Percentiles rank a stretch among this genome's conserved stretches.
These are phyloP conservation scores for Anomalospiza imberbis DNA, from an alignment of 2,797 vertebrate genomes.

Conservation along the genomic window DNA sequence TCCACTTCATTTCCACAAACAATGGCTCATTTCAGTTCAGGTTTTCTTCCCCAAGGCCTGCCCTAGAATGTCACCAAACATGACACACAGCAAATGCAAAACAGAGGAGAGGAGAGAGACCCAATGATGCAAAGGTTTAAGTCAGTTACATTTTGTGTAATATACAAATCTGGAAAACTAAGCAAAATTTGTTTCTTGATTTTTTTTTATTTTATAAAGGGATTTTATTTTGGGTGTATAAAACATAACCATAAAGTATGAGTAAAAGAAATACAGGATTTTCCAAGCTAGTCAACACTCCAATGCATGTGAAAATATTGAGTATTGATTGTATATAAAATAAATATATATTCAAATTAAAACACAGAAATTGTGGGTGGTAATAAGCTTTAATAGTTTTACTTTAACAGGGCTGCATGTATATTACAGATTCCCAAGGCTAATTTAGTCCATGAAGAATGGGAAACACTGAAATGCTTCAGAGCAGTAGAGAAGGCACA, in stretches of 20 bases:
- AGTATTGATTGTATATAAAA: not conserved
- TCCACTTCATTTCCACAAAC: not conserved
- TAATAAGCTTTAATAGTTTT: slow-evolving; percentile 11
- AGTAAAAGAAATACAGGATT: not conserved
- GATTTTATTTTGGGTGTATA: not conserved
- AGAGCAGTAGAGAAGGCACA: not conserved
- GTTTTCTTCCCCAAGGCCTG: not conserved
- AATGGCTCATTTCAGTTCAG: not conserved
- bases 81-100: not conserved
- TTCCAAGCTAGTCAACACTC: not conserved
- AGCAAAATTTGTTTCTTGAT: not conserved
- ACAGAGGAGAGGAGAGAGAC: not conserved
- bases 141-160: not conserved
- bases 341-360: not conserved
- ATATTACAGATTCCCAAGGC: not conserved
- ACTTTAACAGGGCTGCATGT: not conserved
- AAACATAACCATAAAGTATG: not conserved
- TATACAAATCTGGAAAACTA: not conserved
- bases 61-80: not conserved
- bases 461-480: not conserved
- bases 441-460: not conserved
- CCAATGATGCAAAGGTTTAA: not conserved
- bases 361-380: not conserved
- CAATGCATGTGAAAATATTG: not conserved
- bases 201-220: not conserved